Evolutionary conservation across 2,888 invertebrate genomes (phyloP).

Genomic region (Steinernema scapterisci): DNA sequence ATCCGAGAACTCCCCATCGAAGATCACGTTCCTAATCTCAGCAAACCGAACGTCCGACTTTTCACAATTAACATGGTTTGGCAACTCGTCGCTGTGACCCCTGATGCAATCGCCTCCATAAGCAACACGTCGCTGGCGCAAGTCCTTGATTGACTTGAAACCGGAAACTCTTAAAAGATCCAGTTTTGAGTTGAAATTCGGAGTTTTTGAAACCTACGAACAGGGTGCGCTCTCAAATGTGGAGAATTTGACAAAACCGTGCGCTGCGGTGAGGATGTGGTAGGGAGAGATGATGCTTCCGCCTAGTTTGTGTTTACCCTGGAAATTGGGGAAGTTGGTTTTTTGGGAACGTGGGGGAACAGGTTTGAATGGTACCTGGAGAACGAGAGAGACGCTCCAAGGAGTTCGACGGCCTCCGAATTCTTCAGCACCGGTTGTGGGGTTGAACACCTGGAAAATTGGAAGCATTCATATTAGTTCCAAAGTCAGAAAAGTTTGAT

Average conservation of each 20-base stretch:
- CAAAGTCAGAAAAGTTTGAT: no score
- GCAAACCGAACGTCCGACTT: constrained; percentile 43
- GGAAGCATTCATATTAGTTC: no score
- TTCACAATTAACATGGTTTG: constrained; percentile 47
- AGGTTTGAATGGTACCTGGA: constrained; percentile 33
- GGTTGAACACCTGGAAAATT: background rate
- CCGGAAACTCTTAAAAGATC: constrained; percentile 44
- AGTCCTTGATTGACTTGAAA: constrained; percentile 47
- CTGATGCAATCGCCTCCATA: constrained; percentile 63
- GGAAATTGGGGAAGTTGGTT: background rate
- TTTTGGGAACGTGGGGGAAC: background rate
- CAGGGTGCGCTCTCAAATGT: constrained; percentile 39
- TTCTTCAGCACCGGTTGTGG: background rate
- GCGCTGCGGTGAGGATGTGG: constrained; percentile 65
- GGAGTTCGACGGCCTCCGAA: constrained; percentile 39
- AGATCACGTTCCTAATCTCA: constrained; percentile 56
- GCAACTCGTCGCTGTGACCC: constrained; percentile 42
- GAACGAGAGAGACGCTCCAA: constrained; percentile 58
- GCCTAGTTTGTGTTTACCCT: constrained; percentile 56
- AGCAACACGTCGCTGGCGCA: constrained; percentile 41
- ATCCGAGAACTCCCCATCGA: constrained; percentile 56
- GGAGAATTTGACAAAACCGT: constrained; percentile 60
- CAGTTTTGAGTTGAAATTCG: background rate
- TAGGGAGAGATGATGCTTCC: constrained; percentile 63
- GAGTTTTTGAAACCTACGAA: constrained; percentile 39